Evolutionary conservation across 2,888 invertebrate genomes (phyloP).

Genomic region (Cosmopolites sordidus): DNA sequence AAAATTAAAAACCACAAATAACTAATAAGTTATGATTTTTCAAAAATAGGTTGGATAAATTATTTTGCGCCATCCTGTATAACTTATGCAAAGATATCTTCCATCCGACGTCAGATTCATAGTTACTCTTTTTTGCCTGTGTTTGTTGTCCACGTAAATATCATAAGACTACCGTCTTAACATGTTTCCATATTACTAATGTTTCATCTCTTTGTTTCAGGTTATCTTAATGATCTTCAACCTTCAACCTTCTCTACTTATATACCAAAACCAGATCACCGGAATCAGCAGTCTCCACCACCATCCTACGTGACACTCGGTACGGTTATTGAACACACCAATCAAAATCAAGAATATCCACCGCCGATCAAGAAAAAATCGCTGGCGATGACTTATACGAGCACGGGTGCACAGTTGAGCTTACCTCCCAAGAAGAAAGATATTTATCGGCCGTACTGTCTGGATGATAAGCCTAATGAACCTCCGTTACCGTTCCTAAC

Average conservation of each 20-base stretch:
- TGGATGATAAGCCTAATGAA: constrained; percentile 57
- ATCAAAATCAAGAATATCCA: constrained; percentile 43
- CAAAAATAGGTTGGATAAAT: too few relatives aligned
- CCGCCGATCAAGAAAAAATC: constrained; percentile 60
- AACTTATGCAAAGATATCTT: too few relatives aligned
- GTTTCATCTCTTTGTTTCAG: constrained; percentile 50
- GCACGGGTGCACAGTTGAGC: constrained; percentile 76
- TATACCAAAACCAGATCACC: constrained; percentile 55
- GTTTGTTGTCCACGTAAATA: too few relatives aligned
- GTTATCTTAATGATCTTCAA: constrained; percentile 74
- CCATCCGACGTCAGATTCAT: too few relatives aligned
- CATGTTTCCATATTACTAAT: too few relatives aligned
- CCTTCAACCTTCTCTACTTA: constrained; percentile 74
- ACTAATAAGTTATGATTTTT: too few relatives aligned
- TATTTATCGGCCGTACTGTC: constrained; percentile 83
- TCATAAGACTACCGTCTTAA: too few relatives aligned
- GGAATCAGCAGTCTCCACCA: constrained; percentile 7
- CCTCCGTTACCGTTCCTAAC: constrained; percentile 29
- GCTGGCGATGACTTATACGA: constrained; percentile 78
- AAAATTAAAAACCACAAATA: too few relatives aligned
- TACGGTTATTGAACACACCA: constrained; percentile 52
- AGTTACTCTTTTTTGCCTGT: too few relatives aligned
- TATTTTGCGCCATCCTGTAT: too few relatives aligned
- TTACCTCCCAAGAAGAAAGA: constrained; percentile 88
- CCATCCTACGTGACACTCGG: constrained; percentile 55